These are phyloP conservation scores for Stenoptilia bipunctidactyla DNA, from an alignment of 2,888 invertebrate species.

Conservation along the genomic window DNA sequence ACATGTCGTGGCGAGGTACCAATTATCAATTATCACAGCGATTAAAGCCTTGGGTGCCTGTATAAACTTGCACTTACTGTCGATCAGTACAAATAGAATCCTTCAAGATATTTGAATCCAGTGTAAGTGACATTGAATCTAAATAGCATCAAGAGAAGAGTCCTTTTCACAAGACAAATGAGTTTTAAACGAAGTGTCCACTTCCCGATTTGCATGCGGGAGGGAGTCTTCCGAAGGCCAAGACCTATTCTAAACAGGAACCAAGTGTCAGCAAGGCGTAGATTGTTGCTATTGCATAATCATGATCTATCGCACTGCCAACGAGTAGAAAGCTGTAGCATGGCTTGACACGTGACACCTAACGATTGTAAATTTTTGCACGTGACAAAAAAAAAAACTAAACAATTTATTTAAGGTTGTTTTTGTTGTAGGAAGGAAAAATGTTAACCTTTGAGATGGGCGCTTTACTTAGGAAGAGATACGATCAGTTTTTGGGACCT, in stretches of 20 bases:
- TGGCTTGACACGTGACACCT: no score
- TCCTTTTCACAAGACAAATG: constrained; percentile 28
- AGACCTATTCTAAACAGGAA: constrained; percentile 41
- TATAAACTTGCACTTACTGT: no score
- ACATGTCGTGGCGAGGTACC: no score
- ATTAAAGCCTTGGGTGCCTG: no score
- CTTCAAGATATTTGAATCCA: no score
- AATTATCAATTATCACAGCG: no score
- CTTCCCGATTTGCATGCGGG: constrained; percentile 46
- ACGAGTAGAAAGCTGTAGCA: no score
- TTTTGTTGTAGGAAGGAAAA: constrained; percentile 62
- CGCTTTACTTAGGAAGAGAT: constrained; percentile 63
- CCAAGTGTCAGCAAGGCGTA: constrained; percentile 38
- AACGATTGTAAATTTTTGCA: no score
- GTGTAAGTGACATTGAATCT: constrained; percentile 30
- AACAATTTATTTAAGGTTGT: no score
- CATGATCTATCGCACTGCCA: constrained; percentile 49
- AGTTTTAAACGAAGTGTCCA: constrained; percentile 39
- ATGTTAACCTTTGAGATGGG: constrained; percentile 69
- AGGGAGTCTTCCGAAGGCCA: constrained; percentile 47
- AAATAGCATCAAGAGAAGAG: constrained; percentile 26
- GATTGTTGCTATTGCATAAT: constrained; percentile 46
- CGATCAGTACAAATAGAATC: no score
- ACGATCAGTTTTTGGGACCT: constrained; percentile 60
- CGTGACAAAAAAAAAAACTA: neutral